Conservation (phyloP, 2,888 invertebrate genomes). For the Agrochola circellaris region DNA sequence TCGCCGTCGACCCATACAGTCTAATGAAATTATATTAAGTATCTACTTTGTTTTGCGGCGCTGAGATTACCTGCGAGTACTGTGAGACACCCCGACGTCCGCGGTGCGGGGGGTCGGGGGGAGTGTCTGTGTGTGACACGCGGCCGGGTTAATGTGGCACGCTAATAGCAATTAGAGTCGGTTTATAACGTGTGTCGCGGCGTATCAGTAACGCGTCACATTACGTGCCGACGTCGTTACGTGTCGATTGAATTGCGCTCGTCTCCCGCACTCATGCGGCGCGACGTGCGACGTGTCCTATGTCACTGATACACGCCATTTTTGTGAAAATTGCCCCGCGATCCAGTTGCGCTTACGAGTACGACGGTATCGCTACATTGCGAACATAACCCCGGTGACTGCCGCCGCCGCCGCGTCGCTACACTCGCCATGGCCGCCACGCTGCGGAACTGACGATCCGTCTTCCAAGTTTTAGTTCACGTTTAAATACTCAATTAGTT, state of each 20-base stretch:
- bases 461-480: constrained; percentile 35
- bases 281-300: background rate
- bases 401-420: background rate
- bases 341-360: constrained; percentile 7
- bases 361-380: background rate
- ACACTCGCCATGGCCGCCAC: background rate
- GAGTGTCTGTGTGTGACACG: constrained; percentile 9
- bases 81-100: background rate
- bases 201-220: constrained; percentile 2
- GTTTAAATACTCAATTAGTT: constrained; percentile 53
- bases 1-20: constrained; percentile 3
- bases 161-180: constrained; percentile 28
- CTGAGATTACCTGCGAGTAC: constrained; percentile 42
- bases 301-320: constrained; percentile 26
- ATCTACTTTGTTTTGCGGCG: constrained; percentile 35
- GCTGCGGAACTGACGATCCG: background rate
- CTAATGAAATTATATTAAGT: constrained; percentile 48
- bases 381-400: background rate
- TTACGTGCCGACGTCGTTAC: background rate
- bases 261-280: background rate
- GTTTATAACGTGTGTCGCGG: constrained; percentile 12
- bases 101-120: background rate
- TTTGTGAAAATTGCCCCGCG: background rate
- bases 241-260: constrained; percentile 1
- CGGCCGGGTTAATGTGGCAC: constrained; percentile 24